Percentiles rank a stretch among this genome's conserved stretches.
Conservation (phyloP, 1,140 invertebrate species). For the Solenopsis fugax region DNA sequence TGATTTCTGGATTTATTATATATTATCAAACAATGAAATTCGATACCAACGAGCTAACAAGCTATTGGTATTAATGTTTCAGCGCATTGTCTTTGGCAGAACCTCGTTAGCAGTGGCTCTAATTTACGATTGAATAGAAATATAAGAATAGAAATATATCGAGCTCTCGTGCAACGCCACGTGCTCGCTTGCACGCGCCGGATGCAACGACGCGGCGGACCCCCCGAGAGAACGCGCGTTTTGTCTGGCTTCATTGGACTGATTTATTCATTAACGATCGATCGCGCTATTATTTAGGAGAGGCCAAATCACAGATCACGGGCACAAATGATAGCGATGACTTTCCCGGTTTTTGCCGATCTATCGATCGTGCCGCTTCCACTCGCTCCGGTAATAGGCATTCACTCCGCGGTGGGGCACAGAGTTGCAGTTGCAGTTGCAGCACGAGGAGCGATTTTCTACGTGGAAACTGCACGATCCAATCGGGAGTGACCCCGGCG, state of each 20-base stretch:
- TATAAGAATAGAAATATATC: slow-evolving; percentile 37
- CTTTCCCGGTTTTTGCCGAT: slow-evolving; percentile 70
- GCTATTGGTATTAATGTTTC: not conserved
- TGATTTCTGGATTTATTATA: not conserved
- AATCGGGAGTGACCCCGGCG: slow-evolving; percentile 69
- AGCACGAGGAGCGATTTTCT: slow-evolving; percentile 75
- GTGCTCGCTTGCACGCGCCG: slow-evolving; percentile 43
- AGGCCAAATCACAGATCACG: slow-evolving; percentile 61
- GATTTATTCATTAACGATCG: slow-evolving; percentile 65
- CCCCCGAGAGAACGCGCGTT: slow-evolving; percentile 22
- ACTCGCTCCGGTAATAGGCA: slow-evolving; percentile 69
- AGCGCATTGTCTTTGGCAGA: not conserved
- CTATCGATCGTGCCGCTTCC: slow-evolving; percentile 66
- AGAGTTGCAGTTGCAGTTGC: slow-evolving; percentile 71
- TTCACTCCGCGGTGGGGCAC: slow-evolving; percentile 45
- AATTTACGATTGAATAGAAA: not conserved
- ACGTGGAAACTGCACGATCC: slow-evolving; percentile 76
- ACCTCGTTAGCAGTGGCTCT: not conserved
- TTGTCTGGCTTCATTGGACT: slow-evolving; percentile 15
- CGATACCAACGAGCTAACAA: not conserved
- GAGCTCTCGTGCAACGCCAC: slow-evolving; percentile 30
- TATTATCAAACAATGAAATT: not conserved
- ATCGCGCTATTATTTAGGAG: slow-evolving; percentile 11
- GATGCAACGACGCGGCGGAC: not conserved
- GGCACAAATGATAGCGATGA: slow-evolving; percentile 54